Evolutionary conservation across 2,797 vertebrate genomes (phyloP), one percentile per base, ranked within the genome.

Genomic region (Dicrostonyx torquatus): DNA sequence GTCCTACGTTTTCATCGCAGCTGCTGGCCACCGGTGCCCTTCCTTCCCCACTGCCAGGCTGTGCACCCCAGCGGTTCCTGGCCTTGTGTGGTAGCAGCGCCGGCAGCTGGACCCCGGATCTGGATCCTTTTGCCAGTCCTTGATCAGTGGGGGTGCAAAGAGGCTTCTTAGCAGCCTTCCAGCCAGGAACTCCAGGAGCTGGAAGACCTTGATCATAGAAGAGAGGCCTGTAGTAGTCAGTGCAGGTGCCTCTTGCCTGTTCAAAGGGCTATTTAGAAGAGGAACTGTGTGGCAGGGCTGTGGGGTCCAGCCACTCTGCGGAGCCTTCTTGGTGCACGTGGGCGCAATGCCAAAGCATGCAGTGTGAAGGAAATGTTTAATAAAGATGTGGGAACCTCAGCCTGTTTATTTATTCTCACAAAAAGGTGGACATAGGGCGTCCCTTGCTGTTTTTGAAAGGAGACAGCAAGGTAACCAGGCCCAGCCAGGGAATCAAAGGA

Each of bases 351-450:
- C 98, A 98, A 97, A 98, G 96, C 97, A 97, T 96, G 97, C 97
- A 97, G 97, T 96, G 97, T 97, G 96, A 96, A 98, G 98, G 98
- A 98, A 98, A 98, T 97, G 96, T 98, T 98, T 98, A 98, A 98
- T 98, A 98, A 98, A 98, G 98, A 96, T 94, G 96, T 53, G 87
- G 97, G 98, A 98, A 97, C 97, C 97, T 97, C 95, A 87, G 94
- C 97, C 97, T 98, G 97, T 98, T 98, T 98, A 75, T 98, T 98
- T 98, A 97, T 97, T 97, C 97, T 98, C 40, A 94, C 92, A 94
- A 97, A 98, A 98, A 98, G 97, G 98, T 98, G 96, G 94, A 97
- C 96, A 93, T 95, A 95, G 5, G 83, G 93, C 93, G 97, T 96
- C 97, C 95, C 97, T 97, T 58, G 20, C 55, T 58, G 18, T 20